These are phyloP conservation scores for Phortica variegata DNA, from an alignment of 1,140 invertebrate genomes.

Conservation along the genomic window DNA sequence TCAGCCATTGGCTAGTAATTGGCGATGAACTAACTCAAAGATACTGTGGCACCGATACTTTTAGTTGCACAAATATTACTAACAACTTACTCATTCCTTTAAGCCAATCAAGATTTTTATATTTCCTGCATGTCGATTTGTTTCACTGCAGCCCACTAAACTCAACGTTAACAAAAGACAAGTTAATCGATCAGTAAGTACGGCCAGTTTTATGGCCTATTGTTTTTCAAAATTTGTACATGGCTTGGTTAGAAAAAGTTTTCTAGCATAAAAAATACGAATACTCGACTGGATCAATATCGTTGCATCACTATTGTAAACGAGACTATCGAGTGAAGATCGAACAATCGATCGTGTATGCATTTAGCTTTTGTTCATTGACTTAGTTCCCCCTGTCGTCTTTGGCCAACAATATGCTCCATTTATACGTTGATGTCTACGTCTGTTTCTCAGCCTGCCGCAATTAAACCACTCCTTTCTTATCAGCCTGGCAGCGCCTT, in stretches of 20 bases:
- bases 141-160: not conserved
- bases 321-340: conserved; percentile 5
- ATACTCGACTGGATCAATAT: not conserved
- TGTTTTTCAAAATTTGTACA: not conserved
- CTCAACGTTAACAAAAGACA: no score
- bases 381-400: not conserved
- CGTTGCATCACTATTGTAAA: conserved; percentile 4
- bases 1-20: no score
- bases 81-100: no score
- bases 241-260: no score
- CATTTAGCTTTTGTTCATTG: conserved; percentile 15
- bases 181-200: no score
- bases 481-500: no score
- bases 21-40: no score
- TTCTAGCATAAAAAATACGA: no score
- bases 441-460: not conserved
- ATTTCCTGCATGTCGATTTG: conserved; percentile 9
- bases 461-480: no score
- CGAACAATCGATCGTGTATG: conserved; percentile 12
- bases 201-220: not conserved
- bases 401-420: not conserved
- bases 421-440: not conserved
- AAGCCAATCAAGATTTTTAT: conserved; percentile 5
- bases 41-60: no score
- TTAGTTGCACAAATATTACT: no score